Base-by-base conservation (phyloP, 2,888 invertebrate species). In the Germaria angustata region DNA sequence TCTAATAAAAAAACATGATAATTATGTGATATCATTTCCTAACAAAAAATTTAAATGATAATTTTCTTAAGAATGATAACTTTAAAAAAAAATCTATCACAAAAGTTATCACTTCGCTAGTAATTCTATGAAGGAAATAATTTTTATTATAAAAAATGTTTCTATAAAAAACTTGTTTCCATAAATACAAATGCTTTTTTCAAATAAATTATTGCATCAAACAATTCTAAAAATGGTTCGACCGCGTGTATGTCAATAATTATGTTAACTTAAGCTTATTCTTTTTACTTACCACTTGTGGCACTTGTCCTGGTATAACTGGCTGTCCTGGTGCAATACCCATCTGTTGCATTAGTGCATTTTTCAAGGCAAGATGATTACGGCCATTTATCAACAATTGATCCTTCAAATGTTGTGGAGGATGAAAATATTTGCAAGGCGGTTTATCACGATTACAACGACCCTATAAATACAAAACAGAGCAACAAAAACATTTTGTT, bases 381-480 rank as follows among this genome's bases (percentile, higher is more conserved):
- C 99, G 94, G 87, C 99, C 99, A 93, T 99, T 99, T 94, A 99
- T 99, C 92, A 99, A 94, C 92, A 99, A 94, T 94, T 99, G 99
- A 93, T 99, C 99, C 94, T 99, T 99, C 90, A 99, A 94, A 93
- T 99, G 99, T 93, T 99, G 99, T 87, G 99, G 99, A 88, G 99
- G 99, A 93, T 99, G 99, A 93, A 99, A 98, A 93, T 99, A 99
- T 94, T 99, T 99, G 96, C 99, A 99, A 90, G 99, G 99, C 86
- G 99, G 99, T 92, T 99, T 99, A 93, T 99, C 99, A 90, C 99
- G 95, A 92, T 99, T 99, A 95, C 99, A 99, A 93, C 99, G 98
- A 91, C 99, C 99, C 99, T 99, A 94, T 46, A 83, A 83, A 61
- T 75, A 79, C 9, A 59, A 66, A 63, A 65, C 9, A 44, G 63